These are phyloP conservation scores for Odontothrips loti DNA, from an alignment of 2,888 invertebrate species.

Conservation along the genomic window DNA sequence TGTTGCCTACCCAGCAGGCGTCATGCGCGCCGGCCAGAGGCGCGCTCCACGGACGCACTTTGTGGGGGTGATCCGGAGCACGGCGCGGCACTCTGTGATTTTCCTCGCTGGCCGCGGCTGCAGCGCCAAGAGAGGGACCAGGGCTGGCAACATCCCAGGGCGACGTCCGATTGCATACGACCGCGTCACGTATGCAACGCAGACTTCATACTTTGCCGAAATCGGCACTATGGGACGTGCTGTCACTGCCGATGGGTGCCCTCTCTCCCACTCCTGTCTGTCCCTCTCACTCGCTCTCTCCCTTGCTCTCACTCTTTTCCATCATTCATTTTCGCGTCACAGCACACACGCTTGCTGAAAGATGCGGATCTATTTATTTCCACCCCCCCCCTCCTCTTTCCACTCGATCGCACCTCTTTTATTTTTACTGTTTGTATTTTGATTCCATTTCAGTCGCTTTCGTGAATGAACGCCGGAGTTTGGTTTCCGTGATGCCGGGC, in stretches of 20 bases:
- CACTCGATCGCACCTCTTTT: no score
- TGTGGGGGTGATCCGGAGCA: no score
- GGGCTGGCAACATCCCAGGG: neutral
- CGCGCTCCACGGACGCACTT: no score
- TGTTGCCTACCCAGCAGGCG: no score
- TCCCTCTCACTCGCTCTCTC: neutral
- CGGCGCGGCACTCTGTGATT: no score
- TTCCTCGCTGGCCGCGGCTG: no score
- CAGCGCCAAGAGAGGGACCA: no score
- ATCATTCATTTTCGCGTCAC: neutral
- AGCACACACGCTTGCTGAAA: neutral
- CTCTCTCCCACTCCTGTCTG: neutral
- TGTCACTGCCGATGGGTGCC: neutral
- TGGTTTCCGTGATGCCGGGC: no score
- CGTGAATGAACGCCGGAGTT: no score
- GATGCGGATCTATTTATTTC: neutral
- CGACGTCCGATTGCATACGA: neutral
- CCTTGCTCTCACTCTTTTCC: neutral
- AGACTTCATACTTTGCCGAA: neutral
- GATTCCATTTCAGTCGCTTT: no score
- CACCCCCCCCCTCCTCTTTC: neutral
- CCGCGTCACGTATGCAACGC: neutral
- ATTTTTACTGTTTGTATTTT: no score
- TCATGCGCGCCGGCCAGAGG: no score
- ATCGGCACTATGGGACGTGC: neutral